Base-by-base conservation (phyloP, 2,113 vertebrate genomes). In the Stomatorhinus ivindoensis region DNA sequence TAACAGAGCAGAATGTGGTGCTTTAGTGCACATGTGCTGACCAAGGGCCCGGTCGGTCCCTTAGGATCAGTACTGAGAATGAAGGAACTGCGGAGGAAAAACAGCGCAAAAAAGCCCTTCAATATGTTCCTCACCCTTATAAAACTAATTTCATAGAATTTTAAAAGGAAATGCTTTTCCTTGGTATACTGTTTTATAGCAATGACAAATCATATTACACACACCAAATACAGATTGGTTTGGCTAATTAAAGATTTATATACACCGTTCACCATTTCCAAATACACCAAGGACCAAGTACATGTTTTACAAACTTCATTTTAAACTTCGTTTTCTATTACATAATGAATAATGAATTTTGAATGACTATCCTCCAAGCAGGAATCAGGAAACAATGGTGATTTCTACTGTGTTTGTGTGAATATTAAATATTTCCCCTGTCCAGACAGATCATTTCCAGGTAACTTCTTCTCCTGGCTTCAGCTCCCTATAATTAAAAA, bases 401-500 rank as follows among this genome's bases (percentile, higher is more conserved):
- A 47, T 19, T 39, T 44, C 31, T 35, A 50, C 9, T 31, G 31
- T 53, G 35, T 35, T 3, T 84, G 39, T 44, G 21, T 84, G 35
- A 84, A n/a, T 9, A n/a, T 51, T 35, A 39, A 86, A 50, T 61
- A 87, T 50, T 24, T 89, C 86, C 58, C n/a, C 76, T 15, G 86
- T 39, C 82, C 80, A 73, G 44, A 1, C 13, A 4, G 27, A 95
- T 96, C 96, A 99, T 93, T 95, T 98, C 98, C 98, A 99, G n/a
- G 97, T 98, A 48, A 92, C 93, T 94, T 99, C 97, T 95, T 99
- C 97, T 61, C 94, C 95, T 87, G 98, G 96, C 91, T 96, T 99
- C 94, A 99, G 91, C 88, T 98, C 97, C 92, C 98, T 99, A 91
- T 46, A 91, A 48, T 88, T 90, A 89, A 44, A 86, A 58, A 83